Base-by-base conservation (phyloP, 2,888 invertebrate species). In the Lysandra bellargus region DNA sequence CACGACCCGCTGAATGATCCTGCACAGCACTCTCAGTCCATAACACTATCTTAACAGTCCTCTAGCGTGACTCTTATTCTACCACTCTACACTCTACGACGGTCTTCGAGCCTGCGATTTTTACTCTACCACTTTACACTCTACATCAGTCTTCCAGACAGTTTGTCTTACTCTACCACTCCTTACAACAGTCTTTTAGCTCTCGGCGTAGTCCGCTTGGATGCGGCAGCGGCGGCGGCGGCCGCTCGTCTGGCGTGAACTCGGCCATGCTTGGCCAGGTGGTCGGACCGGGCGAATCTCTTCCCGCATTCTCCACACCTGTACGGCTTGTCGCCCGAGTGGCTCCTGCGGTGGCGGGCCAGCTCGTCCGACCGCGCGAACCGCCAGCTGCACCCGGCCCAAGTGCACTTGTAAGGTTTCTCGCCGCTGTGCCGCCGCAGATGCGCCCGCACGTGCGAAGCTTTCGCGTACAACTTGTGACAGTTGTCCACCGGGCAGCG, bases 311-410 rank as follows among this genome's bases (percentile, higher is more conserved):
- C 96, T 80, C 96, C 95, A 90, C 99, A 99, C 80, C 97, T 96
- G 91, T 99, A 99, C 0, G 99, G 99, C 90, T 99, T 99, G 82
- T 98, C 96, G 0, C 99, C 99, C 0, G 98, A 98, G 91, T 99
- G 99, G n/a, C 98, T 98, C 82, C 99, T 96, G 79, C 97, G 96
- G 89, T 99, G 99, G 33, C 99, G 95, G 2, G 98, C 98, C 83
- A 99, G 92, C 91, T 99, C 99, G 89, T 99, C 99, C 0, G 99
- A 99, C 80, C 99, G 95, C 30, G 98, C 98, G 93, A 99, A 99
- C 84, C 97, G 96, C 99, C 99, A 99, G 57, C 96, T 96, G 89
- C 99, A 99, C 73, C 97, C 97, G 4, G 96, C 95, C 97, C 97
- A 97, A 79, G 95, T 96, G 88, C 97, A 97, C 9, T 95, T 92